phyloP scores from a whole-genome alignment of 2,113 vertebrate genomes.

The Vombatus ursinus region DNA sequence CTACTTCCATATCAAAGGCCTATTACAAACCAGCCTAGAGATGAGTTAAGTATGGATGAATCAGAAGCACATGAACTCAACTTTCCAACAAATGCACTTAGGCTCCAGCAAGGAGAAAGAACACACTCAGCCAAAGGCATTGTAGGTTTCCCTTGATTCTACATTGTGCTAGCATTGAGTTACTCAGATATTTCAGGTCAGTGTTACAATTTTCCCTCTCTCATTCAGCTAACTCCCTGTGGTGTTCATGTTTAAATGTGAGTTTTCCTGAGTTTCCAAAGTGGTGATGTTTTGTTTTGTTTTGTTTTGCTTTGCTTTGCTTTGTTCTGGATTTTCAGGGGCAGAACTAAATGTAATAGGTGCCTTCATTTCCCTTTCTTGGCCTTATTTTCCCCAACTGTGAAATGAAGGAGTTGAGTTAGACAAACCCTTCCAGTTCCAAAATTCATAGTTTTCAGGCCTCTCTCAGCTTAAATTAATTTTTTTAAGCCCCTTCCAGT shows the following conservation, averaged over 20 bases:
- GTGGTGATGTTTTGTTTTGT: background rate
- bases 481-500: background rate
- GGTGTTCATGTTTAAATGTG: background rate
- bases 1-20: slow-evolving; percentile 69
- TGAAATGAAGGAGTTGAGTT: background rate
- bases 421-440: background rate
- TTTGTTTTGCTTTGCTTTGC: too few relatives aligned
- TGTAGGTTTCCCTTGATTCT: slow-evolving; percentile 73
- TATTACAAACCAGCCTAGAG: slow-evolving; percentile 61
- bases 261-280: background rate
- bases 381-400: background rate
- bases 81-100: slow-evolving; percentile 75
- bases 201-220: background rate
- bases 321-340: background rate
- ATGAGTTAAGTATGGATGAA: slow-evolving; percentile 75
- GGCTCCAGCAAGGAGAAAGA: slow-evolving; percentile 65
- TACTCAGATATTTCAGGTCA: slow-evolving; percentile 9
- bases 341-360: background rate
- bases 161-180: slow-evolving; percentile 42
- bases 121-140: slow-evolving; percentile 58
- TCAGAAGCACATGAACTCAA: slow-evolving; percentile 76
- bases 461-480: background rate
- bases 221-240: background rate
- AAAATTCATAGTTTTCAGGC: background rate
- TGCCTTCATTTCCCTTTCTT: background rate